Percentiles rank a stretch among this genome's conserved stretches.
phyloP scores from a whole-genome alignment of 2,888 invertebrate species.

The Leptinotarsa haldemani region DNA sequence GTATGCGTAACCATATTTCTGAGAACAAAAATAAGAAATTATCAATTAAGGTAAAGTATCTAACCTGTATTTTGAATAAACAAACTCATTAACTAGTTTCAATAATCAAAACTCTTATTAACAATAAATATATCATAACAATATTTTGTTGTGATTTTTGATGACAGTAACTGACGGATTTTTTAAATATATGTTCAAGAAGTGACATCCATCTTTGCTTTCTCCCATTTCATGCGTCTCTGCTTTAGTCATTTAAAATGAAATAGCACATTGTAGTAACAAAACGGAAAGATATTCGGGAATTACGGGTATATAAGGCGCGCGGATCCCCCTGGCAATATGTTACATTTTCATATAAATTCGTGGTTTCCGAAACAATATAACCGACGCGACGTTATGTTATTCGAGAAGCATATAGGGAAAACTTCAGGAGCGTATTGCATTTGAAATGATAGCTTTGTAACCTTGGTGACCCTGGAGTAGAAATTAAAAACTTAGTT shows the following conservation, averaged over 20 bases:
- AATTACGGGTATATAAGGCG: neutral
- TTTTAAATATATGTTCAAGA: neutral
- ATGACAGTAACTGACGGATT: neutral
- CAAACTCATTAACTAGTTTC: too few species aligned
- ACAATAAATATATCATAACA: too few species aligned
- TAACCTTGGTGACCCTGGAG: too few species aligned
- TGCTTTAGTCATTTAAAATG: neutral
- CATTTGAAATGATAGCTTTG: too few species aligned
- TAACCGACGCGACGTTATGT: neutral
- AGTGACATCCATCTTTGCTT: neutral
- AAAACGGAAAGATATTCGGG: slow-evolving; percentile 3
- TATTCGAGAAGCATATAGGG: neutral
- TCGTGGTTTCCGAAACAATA: neutral
- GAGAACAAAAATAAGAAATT: too few species aligned
- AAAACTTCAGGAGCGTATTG: slow-evolving; percentile 3
- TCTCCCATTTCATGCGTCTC: neutral
- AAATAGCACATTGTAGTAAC: slow-evolving; percentile 5
- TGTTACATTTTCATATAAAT: slow-evolving; percentile 22
- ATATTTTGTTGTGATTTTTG: neutral
- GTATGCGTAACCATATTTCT: too few species aligned
- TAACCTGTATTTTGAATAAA: too few species aligned
- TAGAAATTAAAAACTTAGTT: too few species aligned
- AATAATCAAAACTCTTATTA: too few species aligned
- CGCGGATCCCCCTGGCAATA: slow-evolving; percentile 11
- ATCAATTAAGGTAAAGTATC: too few species aligned